Evolutionary conservation across 1,140 invertebrate species (phyloP).

Genomic region (Cardiocondyla obscurior): DNA sequence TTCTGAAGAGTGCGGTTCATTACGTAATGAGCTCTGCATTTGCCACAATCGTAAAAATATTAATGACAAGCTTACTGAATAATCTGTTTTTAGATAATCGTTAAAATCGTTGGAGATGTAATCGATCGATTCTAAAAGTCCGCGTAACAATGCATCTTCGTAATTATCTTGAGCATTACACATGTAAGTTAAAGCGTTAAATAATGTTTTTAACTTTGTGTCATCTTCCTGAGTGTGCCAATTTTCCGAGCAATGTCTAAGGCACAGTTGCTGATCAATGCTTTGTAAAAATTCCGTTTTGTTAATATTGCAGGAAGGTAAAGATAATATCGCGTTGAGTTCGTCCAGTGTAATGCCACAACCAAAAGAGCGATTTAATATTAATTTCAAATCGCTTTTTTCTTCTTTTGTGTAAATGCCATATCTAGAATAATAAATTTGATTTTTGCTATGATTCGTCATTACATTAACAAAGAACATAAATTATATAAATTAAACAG

Average conservation of each 20-base stretch:
- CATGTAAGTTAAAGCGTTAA: conserved; percentile 74
- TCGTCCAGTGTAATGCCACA: conserved; percentile 77
- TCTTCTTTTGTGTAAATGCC: conserved; percentile 81
- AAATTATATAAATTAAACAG: neutral
- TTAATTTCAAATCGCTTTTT: conserved; percentile 82
- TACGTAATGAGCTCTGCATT: neutral
- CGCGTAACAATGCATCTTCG: conserved; percentile 74
- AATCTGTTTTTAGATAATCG: conserved; percentile 80
- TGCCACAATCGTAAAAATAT: conserved; percentile 75
- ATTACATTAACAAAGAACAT: neutral
- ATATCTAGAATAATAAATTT: conserved; percentile 68
- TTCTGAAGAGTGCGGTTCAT: neutral
- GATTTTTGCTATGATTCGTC: neutral
- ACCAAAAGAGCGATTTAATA: conserved; percentile 83
- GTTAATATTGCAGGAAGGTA: conserved; percentile 84
- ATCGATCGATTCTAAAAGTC: conserved; percentile 73
- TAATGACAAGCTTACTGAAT: conserved; percentile 79
- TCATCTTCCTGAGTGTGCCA: conserved; percentile 55
- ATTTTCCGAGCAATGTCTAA: conserved; percentile 71
- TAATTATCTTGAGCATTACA: conserved; percentile 64
- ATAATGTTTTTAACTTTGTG: conserved; percentile 74
- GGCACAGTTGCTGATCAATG: conserved; percentile 84
- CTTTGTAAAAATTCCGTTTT: conserved; percentile 84
- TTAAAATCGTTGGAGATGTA: conserved; percentile 72
- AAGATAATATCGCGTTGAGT: conserved; percentile 84